phyloP scores from a whole-genome alignment of 2,888 invertebrate species.

The Coronaproctus castanopsis region DNA sequence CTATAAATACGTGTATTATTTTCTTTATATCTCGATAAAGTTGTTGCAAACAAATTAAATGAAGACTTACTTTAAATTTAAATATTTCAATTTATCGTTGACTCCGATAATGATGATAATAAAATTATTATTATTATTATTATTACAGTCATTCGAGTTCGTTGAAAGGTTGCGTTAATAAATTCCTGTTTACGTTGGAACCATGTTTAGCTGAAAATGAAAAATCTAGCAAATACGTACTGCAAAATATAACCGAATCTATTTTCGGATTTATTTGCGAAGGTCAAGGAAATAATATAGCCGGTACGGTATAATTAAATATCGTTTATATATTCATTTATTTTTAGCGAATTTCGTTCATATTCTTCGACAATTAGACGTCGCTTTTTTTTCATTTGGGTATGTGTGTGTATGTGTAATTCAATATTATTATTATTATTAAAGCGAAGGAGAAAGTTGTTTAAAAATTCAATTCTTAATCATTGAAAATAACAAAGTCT shows the following conservation, averaged over 20 bases:
- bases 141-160: conserved; percentile 31
- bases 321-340: neutral
- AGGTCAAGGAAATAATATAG: conserved; percentile 64
- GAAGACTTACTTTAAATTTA: neutral
- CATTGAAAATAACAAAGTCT: too few relatives aligned
- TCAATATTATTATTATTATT: too few relatives aligned
- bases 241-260: conserved; percentile 45
- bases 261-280: conserved; percentile 51
- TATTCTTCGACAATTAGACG: neutral
- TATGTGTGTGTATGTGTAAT: too few relatives aligned
- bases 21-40: neutral
- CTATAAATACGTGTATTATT: neutral
- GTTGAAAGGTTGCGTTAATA: conserved; percentile 39
- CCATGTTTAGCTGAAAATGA: conserved; percentile 44
- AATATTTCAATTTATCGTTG: neutral
- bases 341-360: neutral
- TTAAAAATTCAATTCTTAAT: too few relatives aligned
- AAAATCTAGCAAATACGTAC: conserved; percentile 36
- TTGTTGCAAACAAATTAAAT: neutral
- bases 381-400: too few relatives aligned
- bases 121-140: too few relatives aligned
- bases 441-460: too few relatives aligned
- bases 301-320: conserved; percentile 49
- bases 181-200: conserved; percentile 34
- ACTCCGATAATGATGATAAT: neutral